These are phyloP conservation scores for Holotrichia oblita DNA, from an alignment of 1,140 invertebrate species.

Conservation along the genomic window DNA sequence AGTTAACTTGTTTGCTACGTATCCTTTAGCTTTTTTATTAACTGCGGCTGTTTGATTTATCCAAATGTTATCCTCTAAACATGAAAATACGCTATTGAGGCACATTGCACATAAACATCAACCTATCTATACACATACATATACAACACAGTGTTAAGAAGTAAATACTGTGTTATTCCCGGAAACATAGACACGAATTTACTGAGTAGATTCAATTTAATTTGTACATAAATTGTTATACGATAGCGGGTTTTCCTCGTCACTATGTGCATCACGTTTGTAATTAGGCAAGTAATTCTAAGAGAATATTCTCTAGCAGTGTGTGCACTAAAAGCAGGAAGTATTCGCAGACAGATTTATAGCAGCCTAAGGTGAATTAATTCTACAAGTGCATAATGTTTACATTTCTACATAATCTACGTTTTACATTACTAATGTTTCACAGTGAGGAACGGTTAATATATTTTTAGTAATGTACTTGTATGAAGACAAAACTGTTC, in stretches of 20 bases:
- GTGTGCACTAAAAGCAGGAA: not conserved
- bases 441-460: not conserved
- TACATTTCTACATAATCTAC: conserved; percentile 9
- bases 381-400: not conserved
- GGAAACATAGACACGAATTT: not conserved
- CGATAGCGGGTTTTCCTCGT: conserved; percentile 1
- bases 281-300: conserved; percentile 10
- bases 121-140: not conserved
- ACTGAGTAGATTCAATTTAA: not conserved
- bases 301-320: not conserved
- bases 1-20: too few species aligned
- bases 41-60: too few species aligned
- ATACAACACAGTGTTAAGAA: not conserved
- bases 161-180: not conserved
- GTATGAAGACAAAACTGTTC: too few species aligned
- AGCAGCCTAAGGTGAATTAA: not conserved
- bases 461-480: not conserved
- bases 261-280: not conserved
- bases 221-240: not conserved
- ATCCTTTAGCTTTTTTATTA: too few species aligned
- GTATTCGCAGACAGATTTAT: not conserved
- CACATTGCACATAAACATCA: conserved; percentile 48
- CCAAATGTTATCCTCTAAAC: too few species aligned
- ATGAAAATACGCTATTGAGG: too few species aligned
- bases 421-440: not conserved